A percentile compares a stretch with the other conserved stretches of the same genome.
phyloP scores from a whole-genome alignment of 23 tunicate species.

The Botrylloides violaceus region DNA sequence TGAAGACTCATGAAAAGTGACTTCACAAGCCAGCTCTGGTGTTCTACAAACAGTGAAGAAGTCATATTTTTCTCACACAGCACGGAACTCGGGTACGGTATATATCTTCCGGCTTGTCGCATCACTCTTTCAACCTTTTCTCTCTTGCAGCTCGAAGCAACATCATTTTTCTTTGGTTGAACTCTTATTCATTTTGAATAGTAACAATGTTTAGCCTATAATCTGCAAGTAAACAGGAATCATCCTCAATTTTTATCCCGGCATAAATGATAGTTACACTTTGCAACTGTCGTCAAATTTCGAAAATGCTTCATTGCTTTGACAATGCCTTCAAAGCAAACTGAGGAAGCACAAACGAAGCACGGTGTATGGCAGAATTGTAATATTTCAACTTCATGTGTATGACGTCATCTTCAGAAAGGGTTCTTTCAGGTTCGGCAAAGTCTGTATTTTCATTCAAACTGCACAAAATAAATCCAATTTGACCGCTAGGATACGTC shows the following conservation, averaged over 20 bases:
- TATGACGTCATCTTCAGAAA: conserved; percentile 37
- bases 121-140: conserved; percentile 49
- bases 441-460: conserved; percentile 41
- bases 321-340: conserved; percentile 32
- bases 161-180: conserved; percentile 42
- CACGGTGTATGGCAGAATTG: conserved; percentile 60
- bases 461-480: conserved; percentile 80
- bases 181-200: conserved; percentile 1
- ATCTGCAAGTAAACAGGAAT: neutral
- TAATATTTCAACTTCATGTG: conserved; percentile 65
- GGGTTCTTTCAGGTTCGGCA: conserved; percentile 41
- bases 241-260: too few species aligned
- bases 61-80: conserved; percentile 68
- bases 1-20: conserved; percentile 87
- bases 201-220: neutral
- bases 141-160: conserved; percentile 35
- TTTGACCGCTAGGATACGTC: conserved; percentile 96
- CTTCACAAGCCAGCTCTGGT: conserved; percentile 91
- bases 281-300: too few species aligned
- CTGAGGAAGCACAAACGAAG: conserved; percentile 85
- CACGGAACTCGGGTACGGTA: conserved; percentile 81
- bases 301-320: neutral
- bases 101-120: conserved; percentile 81
- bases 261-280: too few species aligned
- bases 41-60: conserved; percentile 75